Percentiles rank a stretch among this genome's conserved stretches.
Conservation (phyloP, 2,888 invertebrate genomes). For the Xylophagus ater region DNA sequence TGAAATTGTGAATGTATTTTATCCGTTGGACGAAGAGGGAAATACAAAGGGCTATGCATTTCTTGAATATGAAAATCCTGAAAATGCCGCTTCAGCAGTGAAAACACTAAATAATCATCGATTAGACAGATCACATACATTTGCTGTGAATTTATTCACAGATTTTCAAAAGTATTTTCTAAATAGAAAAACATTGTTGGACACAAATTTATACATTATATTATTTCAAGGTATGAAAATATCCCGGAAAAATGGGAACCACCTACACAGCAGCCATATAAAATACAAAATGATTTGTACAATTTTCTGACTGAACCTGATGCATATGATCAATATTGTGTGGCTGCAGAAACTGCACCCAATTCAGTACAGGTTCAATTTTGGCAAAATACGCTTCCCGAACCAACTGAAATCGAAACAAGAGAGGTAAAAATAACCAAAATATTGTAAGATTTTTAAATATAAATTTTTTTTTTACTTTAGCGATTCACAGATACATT, state of each 20-base stretch:
- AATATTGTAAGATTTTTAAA: too few relatives aligned
- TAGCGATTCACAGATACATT: conserved; percentile 94
- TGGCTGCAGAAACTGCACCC: conserved; percentile 72
- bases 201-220: too few relatives aligned
- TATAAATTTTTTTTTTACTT: conserved; percentile 19
- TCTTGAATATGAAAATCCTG: conserved; percentile 76
- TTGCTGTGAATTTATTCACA: conserved; percentile 85
- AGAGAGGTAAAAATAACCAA: conserved; percentile 68
- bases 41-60: conserved; percentile 89
- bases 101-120: conserved; percentile 83
- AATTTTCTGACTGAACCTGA: conserved; percentile 89
- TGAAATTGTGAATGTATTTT: conserved; percentile 75
- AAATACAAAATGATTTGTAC: conserved; percentile 84
- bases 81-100: conserved; percentile 79
- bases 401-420: conserved; percentile 71
- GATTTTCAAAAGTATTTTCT: conserved; percentile 76
- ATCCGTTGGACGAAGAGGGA: conserved; percentile 70
- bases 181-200: not conserved
- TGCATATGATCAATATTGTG: conserved; percentile 90
- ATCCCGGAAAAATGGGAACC: conserved; percentile 90
- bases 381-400: conserved; percentile 82
- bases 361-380: conserved; percentile 67
- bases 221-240: conserved; percentile 56
- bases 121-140: conserved; percentile 91
- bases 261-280: conserved; percentile 79